Conservation (phyloP, 1,140 invertebrate species). For the Bombus polaris region DNA sequence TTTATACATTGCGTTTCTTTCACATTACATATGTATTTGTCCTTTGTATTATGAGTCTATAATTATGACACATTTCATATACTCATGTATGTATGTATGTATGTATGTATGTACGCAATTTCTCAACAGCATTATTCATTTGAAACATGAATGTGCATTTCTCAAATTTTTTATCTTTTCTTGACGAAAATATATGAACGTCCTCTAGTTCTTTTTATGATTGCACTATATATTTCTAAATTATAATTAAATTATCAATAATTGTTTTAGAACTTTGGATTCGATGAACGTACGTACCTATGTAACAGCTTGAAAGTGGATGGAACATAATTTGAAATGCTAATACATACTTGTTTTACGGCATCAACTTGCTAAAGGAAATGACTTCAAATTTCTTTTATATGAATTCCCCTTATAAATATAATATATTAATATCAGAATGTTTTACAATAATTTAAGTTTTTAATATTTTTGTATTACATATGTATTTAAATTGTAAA, state of each 20-base stretch:
- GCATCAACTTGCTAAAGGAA: conserved; percentile 16
- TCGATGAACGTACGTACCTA: not conserved
- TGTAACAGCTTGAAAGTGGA: not conserved
- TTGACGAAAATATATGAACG: not conserved
- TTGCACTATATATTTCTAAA: not conserved
- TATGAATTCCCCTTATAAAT: not conserved
- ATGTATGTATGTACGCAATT: not conserved
- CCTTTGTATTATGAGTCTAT: too few relatives aligned
- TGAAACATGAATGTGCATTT: not conserved
- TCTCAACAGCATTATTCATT: not conserved
- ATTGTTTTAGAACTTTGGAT: not conserved
- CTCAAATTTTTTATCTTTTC: not conserved
- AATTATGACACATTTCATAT: not conserved
- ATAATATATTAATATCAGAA: not conserved
- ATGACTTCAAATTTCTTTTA: conserved; percentile 22
- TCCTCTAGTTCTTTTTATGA: not conserved
- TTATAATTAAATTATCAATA: not conserved
- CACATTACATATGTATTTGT: too few relatives aligned
- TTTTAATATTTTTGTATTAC: not conserved
- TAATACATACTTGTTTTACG: conserved; percentile 19
- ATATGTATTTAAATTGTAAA: not conserved
- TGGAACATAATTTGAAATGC: conserved; percentile 28
- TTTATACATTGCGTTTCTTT: not conserved
- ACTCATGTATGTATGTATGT: not conserved
- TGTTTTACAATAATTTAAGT: not conserved